A percentile compares a stretch with the other conserved stretches of the same genome.
phyloP scores from a whole-genome alignment of 2,888 invertebrate species.

The Nymphalis c-album region DNA sequence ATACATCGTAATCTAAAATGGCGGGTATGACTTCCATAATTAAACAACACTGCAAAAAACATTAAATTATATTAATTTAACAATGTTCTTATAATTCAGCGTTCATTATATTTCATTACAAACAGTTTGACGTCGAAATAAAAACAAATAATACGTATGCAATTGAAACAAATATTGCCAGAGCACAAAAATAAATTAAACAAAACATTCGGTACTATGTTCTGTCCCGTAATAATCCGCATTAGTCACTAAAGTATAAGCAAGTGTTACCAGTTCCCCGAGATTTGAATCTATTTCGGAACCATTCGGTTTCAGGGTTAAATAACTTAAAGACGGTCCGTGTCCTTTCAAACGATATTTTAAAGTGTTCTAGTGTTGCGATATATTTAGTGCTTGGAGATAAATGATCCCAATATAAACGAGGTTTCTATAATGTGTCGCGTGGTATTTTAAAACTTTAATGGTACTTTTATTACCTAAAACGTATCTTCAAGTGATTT shows the following conservation, averaged over 20 bases:
- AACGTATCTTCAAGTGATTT: background rate
- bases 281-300: conserved; percentile 67
- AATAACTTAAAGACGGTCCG: conserved; percentile 66
- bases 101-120: too few relatives aligned
- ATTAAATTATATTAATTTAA: too few relatives aligned
- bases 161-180: conserved; percentile 31
- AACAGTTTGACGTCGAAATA: conserved; percentile 15
- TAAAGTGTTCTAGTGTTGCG: conserved; percentile 50
- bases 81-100: too few relatives aligned
- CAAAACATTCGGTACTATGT: conserved; percentile 14
- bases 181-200: conserved; percentile 25
- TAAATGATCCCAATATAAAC: conserved; percentile 48
- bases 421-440: conserved; percentile 26
- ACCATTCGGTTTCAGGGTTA: conserved; percentile 74
- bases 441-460: conserved; percentile 37
- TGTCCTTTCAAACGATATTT: conserved; percentile 63
- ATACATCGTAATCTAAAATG: too few relatives aligned
- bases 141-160: conserved; percentile 14
- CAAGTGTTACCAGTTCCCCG: conserved; percentile 58
- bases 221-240: conserved; percentile 51
- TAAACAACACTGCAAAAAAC: too few relatives aligned
- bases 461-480: conserved; percentile 36
- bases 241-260: conserved; percentile 58
- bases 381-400: conserved; percentile 59
- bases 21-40: too few relatives aligned